Evolutionary conservation across 2,888 invertebrate species (phyloP).

Genomic region (Pristionchus mayeri): DNA sequence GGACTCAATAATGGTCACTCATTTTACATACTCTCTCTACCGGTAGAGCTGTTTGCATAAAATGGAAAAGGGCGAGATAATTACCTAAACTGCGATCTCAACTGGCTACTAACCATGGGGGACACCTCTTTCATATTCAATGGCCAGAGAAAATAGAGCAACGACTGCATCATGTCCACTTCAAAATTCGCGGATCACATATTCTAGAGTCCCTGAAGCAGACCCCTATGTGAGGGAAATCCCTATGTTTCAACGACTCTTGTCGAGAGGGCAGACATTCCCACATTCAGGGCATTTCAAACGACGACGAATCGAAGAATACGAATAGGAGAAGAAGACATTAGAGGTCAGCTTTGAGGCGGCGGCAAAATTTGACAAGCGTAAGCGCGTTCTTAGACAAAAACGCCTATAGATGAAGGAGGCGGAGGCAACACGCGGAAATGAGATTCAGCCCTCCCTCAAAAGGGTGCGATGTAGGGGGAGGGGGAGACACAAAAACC

Average conservation of each 20-base stretch:
- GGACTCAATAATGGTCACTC: too few relatives aligned
- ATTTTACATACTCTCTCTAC: too few relatives aligned
- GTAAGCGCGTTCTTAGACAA: neutral
- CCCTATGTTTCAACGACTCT: neutral
- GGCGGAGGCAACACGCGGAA: neutral
- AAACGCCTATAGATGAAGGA: neutral
- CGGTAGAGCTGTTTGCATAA: too few relatives aligned
- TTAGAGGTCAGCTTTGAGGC: neutral
- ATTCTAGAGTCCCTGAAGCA: too few relatives aligned
- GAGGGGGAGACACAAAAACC: too few relatives aligned
- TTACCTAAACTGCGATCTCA: too few relatives aligned
- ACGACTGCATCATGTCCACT: too few relatives aligned
- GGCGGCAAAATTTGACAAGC: neutral
- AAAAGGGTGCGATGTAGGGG: neutral
- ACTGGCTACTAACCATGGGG: too few relatives aligned
- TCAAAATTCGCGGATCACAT: neutral
- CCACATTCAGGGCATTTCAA: conserved; percentile 14
- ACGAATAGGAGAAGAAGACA: neutral
- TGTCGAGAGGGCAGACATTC: neutral
- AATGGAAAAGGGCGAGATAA: too few relatives aligned
- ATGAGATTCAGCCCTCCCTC: neutral
- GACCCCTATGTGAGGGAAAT: too few relatives aligned
- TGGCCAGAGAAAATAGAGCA: too few relatives aligned
- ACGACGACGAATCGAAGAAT: neutral
- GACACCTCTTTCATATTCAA: too few relatives aligned